Evolutionary conservation across 2,113 vertebrate species (phyloP), one percentile per base, ranked within the genome.

Genomic region (Syngnathus scovelli): DNA sequence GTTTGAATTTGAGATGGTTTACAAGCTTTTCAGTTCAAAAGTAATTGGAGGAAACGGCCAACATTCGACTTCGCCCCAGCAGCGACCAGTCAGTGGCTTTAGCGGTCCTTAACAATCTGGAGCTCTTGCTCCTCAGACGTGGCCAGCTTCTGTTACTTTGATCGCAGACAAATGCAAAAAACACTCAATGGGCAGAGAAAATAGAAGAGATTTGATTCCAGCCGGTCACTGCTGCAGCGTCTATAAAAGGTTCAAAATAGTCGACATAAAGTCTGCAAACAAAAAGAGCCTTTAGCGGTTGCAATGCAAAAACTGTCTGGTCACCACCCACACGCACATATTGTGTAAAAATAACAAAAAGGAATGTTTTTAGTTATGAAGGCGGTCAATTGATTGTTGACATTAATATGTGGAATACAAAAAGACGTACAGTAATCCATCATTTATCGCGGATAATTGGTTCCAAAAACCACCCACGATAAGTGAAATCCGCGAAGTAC

Each of bases 91-190:
- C 66, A 72, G 71, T 65, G 1, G 62, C 72, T 78, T 80, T 75
- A 69, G 73, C 68, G 39, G 52, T 59, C 55, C 21, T 75, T 70
- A 64, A 21, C 33, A 69, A 48, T 74, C 67, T 37, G 65, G 67
- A 39, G 58, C 39, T 33, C 58, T 27, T 27, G 76, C 41, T 43
- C 37, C 15, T 66, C 64, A 23, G n/a, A 61, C 38, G 5, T 0
- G 60, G 60, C 38, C 39, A 62, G 66, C 61, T 77, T 82, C 79
- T 84, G 78, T 74, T 83, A 69, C 77, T 74, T 69, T 84, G 81
- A 82, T 85, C 63, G 66, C 68, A 78, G 72, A 74, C 64, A 75
- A 72, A 75, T 73, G 81, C 66, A 68, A 85, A 78, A 64, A 81
- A 77, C 67, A 81, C 58, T 59, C 64, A 12, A 58, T n/a, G 71